phyloP scores from a whole-genome alignment of 2,797 vertebrate species.

The Kryptopterus vitreolus region DNA sequence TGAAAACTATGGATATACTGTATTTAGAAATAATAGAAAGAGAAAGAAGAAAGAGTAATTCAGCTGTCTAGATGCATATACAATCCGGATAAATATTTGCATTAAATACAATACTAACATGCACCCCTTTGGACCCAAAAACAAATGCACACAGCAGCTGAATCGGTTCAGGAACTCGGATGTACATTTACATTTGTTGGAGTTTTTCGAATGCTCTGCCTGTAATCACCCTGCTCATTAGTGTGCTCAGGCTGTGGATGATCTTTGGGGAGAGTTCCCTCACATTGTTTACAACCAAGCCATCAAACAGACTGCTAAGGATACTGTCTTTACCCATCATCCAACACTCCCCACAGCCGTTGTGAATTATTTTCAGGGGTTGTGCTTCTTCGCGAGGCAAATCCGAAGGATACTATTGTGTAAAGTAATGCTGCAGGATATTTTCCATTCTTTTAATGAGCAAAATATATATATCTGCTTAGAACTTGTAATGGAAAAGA shows the following conservation, averaged over 20 bases:
- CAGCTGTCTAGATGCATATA: neutral
- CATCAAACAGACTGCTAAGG: constrained; percentile 69
- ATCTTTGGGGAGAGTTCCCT: constrained; percentile 69
- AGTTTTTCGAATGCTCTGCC: constrained; percentile 71
- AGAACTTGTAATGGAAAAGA: neutral
- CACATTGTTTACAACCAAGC: constrained; percentile 73
- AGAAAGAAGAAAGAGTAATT: constrained; percentile 11
- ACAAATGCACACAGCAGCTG: constrained; percentile 35
- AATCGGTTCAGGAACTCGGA: constrained; percentile 35
- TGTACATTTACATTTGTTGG: constrained; percentile 71
- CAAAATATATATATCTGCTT: neutral
- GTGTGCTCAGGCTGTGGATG: constrained; percentile 69
- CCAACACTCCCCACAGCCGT: constrained; percentile 38
- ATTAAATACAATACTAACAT: constrained; percentile 38
- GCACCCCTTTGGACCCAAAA: neutral
- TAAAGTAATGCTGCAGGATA: neutral
- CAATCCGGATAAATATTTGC: neutral
- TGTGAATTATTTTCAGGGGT: constrained; percentile 20
- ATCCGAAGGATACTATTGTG: neutral
- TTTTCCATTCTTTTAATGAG: neutral
- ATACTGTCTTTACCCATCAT: constrained; percentile 52
- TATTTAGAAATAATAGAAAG: constrained; percentile 38
- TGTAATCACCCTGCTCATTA: constrained; percentile 79
- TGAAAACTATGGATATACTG: constrained; percentile 38
- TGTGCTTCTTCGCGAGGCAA: constrained; percentile 3